phyloP scores from a whole-genome alignment of 2,797 vertebrate genomes.

The Syngnathus rostellatus region DNA sequence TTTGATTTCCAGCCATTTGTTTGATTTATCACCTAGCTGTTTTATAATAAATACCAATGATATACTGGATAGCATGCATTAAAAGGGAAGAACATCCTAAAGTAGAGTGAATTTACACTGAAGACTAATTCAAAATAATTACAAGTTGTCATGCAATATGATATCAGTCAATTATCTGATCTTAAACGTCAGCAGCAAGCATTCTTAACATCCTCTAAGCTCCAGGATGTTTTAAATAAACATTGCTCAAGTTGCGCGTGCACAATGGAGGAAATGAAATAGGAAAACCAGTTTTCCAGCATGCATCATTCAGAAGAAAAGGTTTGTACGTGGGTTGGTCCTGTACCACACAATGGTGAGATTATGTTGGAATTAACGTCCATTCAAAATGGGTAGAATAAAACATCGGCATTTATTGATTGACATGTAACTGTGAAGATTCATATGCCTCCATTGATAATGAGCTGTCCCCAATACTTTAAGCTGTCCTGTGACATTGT shows the following conservation, averaged over 20 bases:
- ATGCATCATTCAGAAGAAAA: background rate
- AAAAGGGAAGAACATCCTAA: too few relatives aligned
- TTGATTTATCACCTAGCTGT: too few relatives aligned
- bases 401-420: background rate
- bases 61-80: too few relatives aligned
- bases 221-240: constrained; percentile 4
- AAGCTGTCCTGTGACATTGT: background rate
- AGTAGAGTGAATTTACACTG: background rate
- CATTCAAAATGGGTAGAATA: background rate
- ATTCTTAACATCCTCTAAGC: background rate
- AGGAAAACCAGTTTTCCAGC: background rate
- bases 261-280: background rate
- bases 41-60: too few relatives aligned
- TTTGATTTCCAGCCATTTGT: background rate
- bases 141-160: background rate
- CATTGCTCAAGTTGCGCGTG: background rate
- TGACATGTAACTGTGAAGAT: background rate
- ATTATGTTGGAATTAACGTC: background rate
- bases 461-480: background rate
- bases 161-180: background rate
- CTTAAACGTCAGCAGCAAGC: background rate
- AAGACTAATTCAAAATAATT: background rate
- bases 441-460: background rate
- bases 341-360: background rate
- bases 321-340: background rate